Base-by-base conservation (phyloP, 2,113 vertebrate species). In the Platanista minor region DNA sequence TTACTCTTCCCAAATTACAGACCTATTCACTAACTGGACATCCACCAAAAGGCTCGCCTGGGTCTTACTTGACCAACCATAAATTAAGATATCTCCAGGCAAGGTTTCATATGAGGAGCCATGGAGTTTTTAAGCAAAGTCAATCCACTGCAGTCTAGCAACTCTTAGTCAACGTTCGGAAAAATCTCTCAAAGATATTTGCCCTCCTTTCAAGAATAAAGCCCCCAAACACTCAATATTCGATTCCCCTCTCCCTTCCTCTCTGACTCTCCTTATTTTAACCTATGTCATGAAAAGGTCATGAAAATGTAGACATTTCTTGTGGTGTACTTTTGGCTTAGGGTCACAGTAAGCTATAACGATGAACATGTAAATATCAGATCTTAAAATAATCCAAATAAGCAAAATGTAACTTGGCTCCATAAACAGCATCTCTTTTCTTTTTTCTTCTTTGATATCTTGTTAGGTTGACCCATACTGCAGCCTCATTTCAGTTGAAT, bases 321-420 rank as follows among this genome's bases (percentile, higher is more conserved):
- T 54, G 59, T 31, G 20, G 90, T 33, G 29, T 62, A 43, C 9
- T 69, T 80, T 82, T 88, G 52, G 29, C 8, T 64, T 86, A 69
- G 25, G 27, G 27, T 86, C 20, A 82, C 8, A 66, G 64, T 72
- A 92, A 94, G 25, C 41, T 61, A n/a, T 39, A 91, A 61, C 36
- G 80, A 69, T 74, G 27, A 69, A 64, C 15, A 36, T 33, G 10
- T 36, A 91, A 88, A 43, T 25, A 61, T 77, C 13, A 86, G 43
- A 64, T 4, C 43, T 94, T 93, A 93, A 96, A 91, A 90, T 74
- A 91, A 84, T 20, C 27, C 74, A 90, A 96, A 88, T 27, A 87
- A 64, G 25, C n/a, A 96, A 96, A 94, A 81, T 62, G 27, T 81
- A 94, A 82, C 11, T 49, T 59, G 61, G 69, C 29, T 96, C 15